Conservation (phyloP, 2,797 vertebrate species). For the Sebastes steindachneri region DNA sequence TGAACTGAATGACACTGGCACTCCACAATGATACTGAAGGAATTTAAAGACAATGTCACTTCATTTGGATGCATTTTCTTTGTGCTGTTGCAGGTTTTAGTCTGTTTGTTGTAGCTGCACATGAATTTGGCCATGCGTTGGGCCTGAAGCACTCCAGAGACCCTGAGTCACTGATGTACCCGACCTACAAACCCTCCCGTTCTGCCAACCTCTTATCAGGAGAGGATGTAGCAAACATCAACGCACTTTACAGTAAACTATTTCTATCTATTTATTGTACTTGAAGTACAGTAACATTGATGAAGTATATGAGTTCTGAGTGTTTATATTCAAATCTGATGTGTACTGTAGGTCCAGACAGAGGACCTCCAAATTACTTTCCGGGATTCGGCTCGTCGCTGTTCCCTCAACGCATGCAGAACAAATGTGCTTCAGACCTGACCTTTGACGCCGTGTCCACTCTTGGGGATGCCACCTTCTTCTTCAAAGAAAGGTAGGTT, state of each 20-base stretch:
- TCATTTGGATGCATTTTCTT: not conserved
- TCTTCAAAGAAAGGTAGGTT: slow-evolving; percentile 77
- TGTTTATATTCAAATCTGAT: not conserved
- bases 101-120: slow-evolving; percentile 82
- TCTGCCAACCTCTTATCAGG: slow-evolving; percentile 75
- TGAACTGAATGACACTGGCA: not conserved
- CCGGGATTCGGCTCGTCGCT: slow-evolving; percentile 39
- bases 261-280: too few relatives aligned
- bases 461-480: slow-evolving; percentile 70
- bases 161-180: slow-evolving; percentile 85
- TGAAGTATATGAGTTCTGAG: not conserved
- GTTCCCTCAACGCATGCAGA: slow-evolving; percentile 59
- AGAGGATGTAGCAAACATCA: slow-evolving; percentile 83
- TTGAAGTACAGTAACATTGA: not conserved
- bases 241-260: slow-evolving; percentile 83
- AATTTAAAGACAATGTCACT: not conserved
- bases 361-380: slow-evolving; percentile 31
- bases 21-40: not conserved
- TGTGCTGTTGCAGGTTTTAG: slow-evolving; percentile 76
- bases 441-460: slow-evolving; percentile 77
- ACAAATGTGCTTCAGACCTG: slow-evolving; percentile 75
- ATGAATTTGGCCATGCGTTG: slow-evolving; percentile 88
- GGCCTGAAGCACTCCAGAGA: slow-evolving; percentile 85
- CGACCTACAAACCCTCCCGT: slow-evolving; percentile 74
- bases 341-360: slow-evolving; percentile 57